Percentiles rank a stretch among this genome's conserved stretches.
Evolutionary conservation across 1,140 invertebrate genomes (phyloP).

Genomic region (Zaprionus africanus): DNA sequence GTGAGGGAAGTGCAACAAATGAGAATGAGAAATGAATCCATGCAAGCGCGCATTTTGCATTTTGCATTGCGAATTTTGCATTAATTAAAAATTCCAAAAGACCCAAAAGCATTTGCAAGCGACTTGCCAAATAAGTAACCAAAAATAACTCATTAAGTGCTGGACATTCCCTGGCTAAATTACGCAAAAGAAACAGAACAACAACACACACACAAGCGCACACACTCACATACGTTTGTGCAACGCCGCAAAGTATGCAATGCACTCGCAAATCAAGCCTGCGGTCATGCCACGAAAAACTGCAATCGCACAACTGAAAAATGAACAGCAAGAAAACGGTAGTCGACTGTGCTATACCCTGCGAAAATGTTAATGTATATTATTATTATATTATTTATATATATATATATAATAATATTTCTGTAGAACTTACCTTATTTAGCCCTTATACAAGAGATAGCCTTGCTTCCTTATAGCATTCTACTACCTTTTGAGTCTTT

Average conservation of each 20-base stretch:
- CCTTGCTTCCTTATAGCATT: too few relatives aligned
- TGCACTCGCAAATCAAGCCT: constrained; percentile 82
- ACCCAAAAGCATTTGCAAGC: constrained; percentile 53
- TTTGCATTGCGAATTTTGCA: constrained; percentile 58
- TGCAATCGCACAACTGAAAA: constrained; percentile 47
- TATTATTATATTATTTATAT: too few relatives aligned
- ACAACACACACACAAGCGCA: constrained; percentile 29
- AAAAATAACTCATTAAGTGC: constrained; percentile 72
- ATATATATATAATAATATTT: too few relatives aligned
- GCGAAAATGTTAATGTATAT: too few relatives aligned
- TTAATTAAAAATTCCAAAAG: constrained; percentile 77
- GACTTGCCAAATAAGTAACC: constrained; percentile 56
- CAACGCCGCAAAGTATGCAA: constrained; percentile 74
- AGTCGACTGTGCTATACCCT: background rate
- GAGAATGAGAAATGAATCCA: constrained; percentile 39
- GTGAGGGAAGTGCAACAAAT: constrained; percentile 57
- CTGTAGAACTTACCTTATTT: too few relatives aligned
- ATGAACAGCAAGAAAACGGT: constrained; percentile 8
- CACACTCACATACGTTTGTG: constrained; percentile 33
- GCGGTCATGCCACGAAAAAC: constrained; percentile 65
- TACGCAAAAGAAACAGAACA: constrained; percentile 17
- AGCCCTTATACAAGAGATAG: too few relatives aligned
- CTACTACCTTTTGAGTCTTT: too few relatives aligned
- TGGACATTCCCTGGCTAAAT: constrained; percentile 65
- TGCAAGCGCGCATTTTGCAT: constrained; percentile 60